Percentiles rank a stretch among this genome's conserved stretches.
These are phyloP conservation scores for Rhyzopertha dominica DNA, from an alignment of 1,140 invertebrate species.

Conservation along the genomic window DNA sequence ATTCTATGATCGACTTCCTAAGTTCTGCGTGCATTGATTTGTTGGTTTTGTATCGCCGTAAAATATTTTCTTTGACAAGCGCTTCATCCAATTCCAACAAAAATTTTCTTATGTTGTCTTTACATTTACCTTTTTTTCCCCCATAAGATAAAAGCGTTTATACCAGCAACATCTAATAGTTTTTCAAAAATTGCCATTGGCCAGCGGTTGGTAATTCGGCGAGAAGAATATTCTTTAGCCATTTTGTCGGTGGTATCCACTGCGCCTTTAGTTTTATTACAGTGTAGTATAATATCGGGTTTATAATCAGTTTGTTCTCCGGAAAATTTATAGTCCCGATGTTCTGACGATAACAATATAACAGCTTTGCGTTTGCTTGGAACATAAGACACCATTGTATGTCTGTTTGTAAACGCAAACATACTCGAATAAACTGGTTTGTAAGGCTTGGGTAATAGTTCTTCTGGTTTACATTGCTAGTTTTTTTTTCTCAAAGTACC, in stretches of 20 bases:
- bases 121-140: slow-evolving; percentile 12
- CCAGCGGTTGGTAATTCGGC: slow-evolving; percentile 34
- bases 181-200: slow-evolving; percentile 32
- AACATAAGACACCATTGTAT: slow-evolving; percentile 18
- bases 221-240: slow-evolving; percentile 16
- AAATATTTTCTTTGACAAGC: slow-evolving; percentile 15
- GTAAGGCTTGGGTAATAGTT: not conserved
- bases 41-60: slow-evolving; percentile 17
- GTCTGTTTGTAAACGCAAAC: slow-evolving; percentile 20
- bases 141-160: slow-evolving; percentile 19
- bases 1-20: no score
- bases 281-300: slow-evolving; percentile 23
- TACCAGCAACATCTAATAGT: slow-evolving; percentile 26
- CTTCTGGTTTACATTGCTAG: not conserved
- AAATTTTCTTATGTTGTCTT: slow-evolving; percentile 13
- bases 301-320: slow-evolving; percentile 19
- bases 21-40: no score
- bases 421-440: slow-evolving; percentile 4
- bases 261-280: slow-evolving; percentile 27
- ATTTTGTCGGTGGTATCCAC: slow-evolving; percentile 24
- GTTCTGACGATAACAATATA: slow-evolving; percentile 21
- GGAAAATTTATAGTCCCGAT: slow-evolving; percentile 18
- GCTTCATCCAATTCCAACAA: slow-evolving; percentile 14
- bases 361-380: slow-evolving; percentile 18
- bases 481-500: slow-evolving; percentile 5